Evolutionary conservation across 2,797 vertebrate genomes (phyloP), one percentile per base, ranked within the genome.

Genomic region (Limnodromus scolopaceus): DNA sequence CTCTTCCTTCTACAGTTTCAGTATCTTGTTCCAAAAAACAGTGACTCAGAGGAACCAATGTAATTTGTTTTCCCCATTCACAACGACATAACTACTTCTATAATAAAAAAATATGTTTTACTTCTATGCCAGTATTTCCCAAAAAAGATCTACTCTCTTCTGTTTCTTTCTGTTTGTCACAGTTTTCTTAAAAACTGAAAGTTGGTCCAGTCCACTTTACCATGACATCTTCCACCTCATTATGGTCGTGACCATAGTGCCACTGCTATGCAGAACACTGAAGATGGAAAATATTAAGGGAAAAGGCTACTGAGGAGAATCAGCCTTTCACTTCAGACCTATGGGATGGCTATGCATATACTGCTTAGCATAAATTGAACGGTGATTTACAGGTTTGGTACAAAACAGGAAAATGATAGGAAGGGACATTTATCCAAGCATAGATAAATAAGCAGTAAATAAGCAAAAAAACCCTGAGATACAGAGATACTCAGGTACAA

Each of bases 281-380:
- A 1, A 2, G 9, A 20, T 34, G 14, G 32, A 80, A 93, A 78
- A 66, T 43, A 19, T 8, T 23, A 46, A 32, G 11, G 16, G 16
- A 81, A 75, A 83, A 60, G 6, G 16, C 22, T 54, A 19, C 34
- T 54, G 38, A 51, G 43, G 8, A 5, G 20, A 69, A 58, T 6
- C 3, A 36, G 2, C 1, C 19, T 76, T 60, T 83, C 46, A 76
- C 11, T 12, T 69, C 23, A 70, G 49, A 38, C 34, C 12, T 43
- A 13, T 0, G 1, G n/a, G 41, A 63, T 18, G 5, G 13, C 6
- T 36, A 51, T 11, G 11, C 6, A 53, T 43, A 48, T 6, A n/a
- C 10, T 38, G 32, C 20, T 38, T 43, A 49, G 22, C 38, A 70
- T n/a, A 41, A 58, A 41, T 12, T 30, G 32, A 46, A 70, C 4